Evolutionary conservation across 2,113 vertebrate genomes (phyloP).

Genomic region (Anhinga rufa): DNA sequence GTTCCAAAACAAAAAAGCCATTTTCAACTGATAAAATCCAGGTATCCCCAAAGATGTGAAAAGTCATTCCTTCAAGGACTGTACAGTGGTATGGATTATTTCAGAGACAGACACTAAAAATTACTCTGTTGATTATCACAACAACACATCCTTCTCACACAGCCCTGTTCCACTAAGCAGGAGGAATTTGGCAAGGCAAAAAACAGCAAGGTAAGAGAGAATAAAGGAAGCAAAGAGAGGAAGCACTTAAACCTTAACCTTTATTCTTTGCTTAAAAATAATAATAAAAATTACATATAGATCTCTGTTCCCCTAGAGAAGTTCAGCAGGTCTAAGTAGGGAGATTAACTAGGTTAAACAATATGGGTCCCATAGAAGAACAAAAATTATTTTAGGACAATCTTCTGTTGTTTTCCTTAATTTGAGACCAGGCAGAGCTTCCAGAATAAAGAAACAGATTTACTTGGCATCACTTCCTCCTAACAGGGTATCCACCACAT

Average conservation of each 20-base stretch:
- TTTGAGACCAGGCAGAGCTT: neutral
- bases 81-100: neutral
- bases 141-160: neutral
- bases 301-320: neutral
- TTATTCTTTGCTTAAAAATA: neutral
- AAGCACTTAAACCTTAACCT: neutral
- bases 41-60: neutral
- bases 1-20: neutral
- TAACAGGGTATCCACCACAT: neutral
- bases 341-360: neutral
- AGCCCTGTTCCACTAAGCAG: neutral
- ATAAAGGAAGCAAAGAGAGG: neutral
- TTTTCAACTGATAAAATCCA: neutral
- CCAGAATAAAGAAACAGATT: neutral
- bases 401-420: neutral
- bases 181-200: neutral
- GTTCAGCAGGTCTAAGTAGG: neutral
- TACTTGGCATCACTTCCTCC: neutral
- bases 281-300: neutral
- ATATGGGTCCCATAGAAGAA: neutral
- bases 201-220: neutral
- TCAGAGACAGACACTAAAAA: neutral
- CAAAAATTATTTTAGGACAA: neutral
- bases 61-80: neutral
- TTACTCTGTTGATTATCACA: neutral